Base-by-base conservation (phyloP, 2,797 vertebrate species). In the Mycteria americana region DNA sequence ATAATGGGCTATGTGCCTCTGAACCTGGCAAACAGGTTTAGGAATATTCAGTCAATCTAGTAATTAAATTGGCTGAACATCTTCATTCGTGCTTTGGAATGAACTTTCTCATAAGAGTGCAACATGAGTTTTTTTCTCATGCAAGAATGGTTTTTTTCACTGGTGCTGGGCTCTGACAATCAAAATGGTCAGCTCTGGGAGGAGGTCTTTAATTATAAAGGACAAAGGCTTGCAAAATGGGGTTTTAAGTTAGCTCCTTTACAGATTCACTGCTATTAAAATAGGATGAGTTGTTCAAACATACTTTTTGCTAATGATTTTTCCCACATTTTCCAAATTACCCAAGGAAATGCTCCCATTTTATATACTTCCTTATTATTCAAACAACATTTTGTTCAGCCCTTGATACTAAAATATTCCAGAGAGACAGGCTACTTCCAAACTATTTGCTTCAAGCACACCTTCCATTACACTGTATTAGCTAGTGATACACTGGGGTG, bases 41-140 rank as follows among this genome's bases (percentile, higher is more conserved):
- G 91, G n/a, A 93, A 90, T 84, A 92, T 85, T 93, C 76, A 88
- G 72, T 95, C 91, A 96, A 91, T 97, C 73, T 67, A 88, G 63
- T 93, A 92, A 97, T 97, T 97, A 94, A 95, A 97, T 94, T 96
- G 94, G 93, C 97, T 92, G 88, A 96, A 95, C 67, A 96, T 93
- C 88, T 84, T 81, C 33, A 68, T 79, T 77, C 25, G 65, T 88
- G 50, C 69, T 95, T 92, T 91, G 91, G 74, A 93, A 97, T 14
- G 8, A 91, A 81, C 65, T 91, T 94, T 96, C 76, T 94, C 30
- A 19, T 83, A 73, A 84, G 27, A 70, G 10, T 82, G n/a, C 48
- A 86, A 92, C 10, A 56, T 1, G 1, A 91, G 21, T 39, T 19
- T 72, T n/a, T n/a, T n/a, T n/a, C n/a, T n/a, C n/a, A 94, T 94